A percentile compares a stretch with the other conserved stretches of the same genome.
These are phyloP conservation scores for Sula dactylatra DNA, from an alignment of 2,113 vertebrate genomes.

Conservation along the genomic window DNA sequence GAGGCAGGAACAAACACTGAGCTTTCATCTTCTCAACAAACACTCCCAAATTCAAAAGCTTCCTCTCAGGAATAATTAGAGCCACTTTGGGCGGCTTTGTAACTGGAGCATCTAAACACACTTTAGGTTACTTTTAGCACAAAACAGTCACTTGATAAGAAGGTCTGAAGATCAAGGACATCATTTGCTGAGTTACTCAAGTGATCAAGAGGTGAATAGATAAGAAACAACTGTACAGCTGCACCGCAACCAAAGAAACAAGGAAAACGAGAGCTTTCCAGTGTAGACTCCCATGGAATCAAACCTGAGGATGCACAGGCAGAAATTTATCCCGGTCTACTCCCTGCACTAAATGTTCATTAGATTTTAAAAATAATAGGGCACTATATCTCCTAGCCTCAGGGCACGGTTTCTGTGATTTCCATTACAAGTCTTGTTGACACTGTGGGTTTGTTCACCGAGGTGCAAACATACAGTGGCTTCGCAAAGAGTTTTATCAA, in stretches of 20 bases:
- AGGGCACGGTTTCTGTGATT: background rate
- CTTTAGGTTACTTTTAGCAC: background rate
- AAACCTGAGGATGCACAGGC: background rate
- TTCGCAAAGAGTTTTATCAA: background rate
- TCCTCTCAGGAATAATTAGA: conserved; percentile 12
- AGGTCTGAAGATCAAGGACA: background rate
- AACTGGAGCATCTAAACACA: background rate
- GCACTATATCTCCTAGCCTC: background rate
- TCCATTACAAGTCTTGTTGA: background rate
- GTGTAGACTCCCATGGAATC: background rate
- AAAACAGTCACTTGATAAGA: background rate
- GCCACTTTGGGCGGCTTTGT: background rate
- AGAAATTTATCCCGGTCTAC: background rate
- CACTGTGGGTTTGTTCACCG: background rate
- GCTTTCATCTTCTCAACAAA: background rate
- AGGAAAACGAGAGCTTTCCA: background rate
- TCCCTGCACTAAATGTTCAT: background rate
- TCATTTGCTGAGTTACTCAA: background rate
- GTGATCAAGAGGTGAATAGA: background rate
- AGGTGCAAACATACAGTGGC: background rate
- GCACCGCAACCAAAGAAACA: background rate
- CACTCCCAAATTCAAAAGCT: background rate
- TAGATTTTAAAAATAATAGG: conserved; percentile 14
- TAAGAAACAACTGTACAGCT: background rate
- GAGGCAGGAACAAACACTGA: background rate